phyloP scores from a whole-genome alignment of 2,888 invertebrate genomes.

The Macrosoma leucophasiata region DNA sequence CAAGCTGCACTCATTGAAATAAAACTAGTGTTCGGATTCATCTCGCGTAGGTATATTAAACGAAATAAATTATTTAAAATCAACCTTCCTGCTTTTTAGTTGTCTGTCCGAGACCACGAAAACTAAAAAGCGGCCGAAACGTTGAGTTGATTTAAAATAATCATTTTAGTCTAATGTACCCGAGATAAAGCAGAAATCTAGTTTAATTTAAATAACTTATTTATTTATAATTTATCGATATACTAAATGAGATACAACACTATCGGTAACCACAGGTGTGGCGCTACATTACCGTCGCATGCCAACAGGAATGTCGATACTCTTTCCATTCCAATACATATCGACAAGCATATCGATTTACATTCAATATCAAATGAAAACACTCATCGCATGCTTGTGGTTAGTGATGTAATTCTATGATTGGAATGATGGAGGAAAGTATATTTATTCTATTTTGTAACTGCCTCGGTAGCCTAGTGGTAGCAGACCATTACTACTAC shows the following conservation, averaged over 20 bases:
- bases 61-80: neutral
- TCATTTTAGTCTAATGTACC: too few relatives aligned
- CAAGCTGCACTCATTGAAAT: too few relatives aligned
- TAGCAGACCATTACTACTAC: too few relatives aligned
- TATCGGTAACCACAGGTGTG: slow-evolving; percentile 45
- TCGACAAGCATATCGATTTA: slow-evolving; percentile 44
- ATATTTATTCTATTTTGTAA: too few relatives aligned
- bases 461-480: too few relatives aligned
- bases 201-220: neutral
- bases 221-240: slow-evolving; percentile 12
- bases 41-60: too few relatives aligned
- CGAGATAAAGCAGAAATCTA: too few relatives aligned
- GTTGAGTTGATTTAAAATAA: too few relatives aligned
- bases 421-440: too few relatives aligned
- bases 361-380: slow-evolving; percentile 28
- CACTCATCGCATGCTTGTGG: slow-evolving; percentile 25
- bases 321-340: slow-evolving; percentile 44
- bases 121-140: too few relatives aligned
- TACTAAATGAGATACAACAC: slow-evolving; percentile 27
- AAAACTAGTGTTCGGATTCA: too few relatives aligned
- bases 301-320: slow-evolving; percentile 46
- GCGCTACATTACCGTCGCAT: slow-evolving; percentile 42
- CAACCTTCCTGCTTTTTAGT: neutral
- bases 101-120: too few relatives aligned
- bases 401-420: slow-evolving; percentile 14